phyloP scores from a whole-genome alignment of 2,797 vertebrate species.

The Synaphobranchus kaupii region DNA sequence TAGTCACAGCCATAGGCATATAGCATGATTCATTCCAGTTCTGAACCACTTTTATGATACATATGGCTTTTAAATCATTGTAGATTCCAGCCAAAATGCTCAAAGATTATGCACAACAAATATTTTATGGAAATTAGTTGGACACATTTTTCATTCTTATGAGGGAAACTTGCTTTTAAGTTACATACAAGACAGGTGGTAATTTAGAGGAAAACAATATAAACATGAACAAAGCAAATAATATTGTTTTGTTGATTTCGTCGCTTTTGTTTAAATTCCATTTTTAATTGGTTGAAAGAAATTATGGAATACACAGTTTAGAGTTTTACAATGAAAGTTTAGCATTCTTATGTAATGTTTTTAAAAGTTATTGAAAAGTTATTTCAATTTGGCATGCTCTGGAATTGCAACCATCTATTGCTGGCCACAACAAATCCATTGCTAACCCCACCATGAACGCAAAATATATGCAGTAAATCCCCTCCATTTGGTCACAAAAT shows the following conservation, averaged over 20 bases:
- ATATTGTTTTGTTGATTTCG: not conserved
- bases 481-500: not conserved
- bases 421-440: not conserved
- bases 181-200: not conserved
- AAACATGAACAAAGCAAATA: not conserved
- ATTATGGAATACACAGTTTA: not conserved
- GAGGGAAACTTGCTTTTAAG: not conserved
- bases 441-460: not conserved
- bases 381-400: not conserved
- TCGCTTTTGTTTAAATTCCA: not conserved
- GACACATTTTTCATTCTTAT: not conserved
- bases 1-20: not conserved
- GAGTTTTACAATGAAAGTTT: not conserved
- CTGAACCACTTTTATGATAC: not conserved
- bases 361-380: not conserved
- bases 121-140: not conserved
- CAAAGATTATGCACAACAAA: not conserved
- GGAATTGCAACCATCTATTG: not conserved
- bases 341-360: not conserved
- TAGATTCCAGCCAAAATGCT: not conserved
- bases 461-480: not conserved
- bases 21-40: not conserved
- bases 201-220: not conserved
- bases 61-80: not conserved
- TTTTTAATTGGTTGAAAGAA: not conserved